Evolutionary conservation across 2,113 vertebrate species (phyloP).

Genomic region (Urocolius indicus): DNA sequence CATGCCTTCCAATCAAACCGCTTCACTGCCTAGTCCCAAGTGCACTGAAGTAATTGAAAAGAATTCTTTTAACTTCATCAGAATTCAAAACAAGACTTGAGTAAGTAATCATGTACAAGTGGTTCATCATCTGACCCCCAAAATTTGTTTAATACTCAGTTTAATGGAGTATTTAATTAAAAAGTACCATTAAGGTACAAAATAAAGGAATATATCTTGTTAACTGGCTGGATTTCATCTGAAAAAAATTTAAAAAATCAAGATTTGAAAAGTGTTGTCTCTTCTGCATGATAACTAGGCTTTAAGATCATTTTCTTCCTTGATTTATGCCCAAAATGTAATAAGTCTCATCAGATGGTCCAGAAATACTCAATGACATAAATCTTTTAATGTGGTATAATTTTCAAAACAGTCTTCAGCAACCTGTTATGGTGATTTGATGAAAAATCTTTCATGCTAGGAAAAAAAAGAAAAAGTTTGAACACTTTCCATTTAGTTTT

Average conservation of each 20-base stretch:
- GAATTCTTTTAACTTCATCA: neutral
- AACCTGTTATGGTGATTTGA: neutral
- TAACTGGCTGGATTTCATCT: neutral
- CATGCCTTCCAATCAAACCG: neutral
- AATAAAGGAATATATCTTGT: neutral
- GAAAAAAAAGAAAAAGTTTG: neutral
- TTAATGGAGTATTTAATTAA: constrained; percentile 7
- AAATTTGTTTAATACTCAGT: neutral
- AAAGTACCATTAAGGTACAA: neutral
- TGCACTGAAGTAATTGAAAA: neutral
- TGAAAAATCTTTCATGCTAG: neutral
- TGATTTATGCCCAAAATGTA: neutral
- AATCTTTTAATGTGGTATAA: neutral
- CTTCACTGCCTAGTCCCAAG: neutral
- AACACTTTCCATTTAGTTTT: neutral
- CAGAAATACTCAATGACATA: constrained; percentile 17
- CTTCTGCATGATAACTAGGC: neutral
- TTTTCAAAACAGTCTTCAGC: neutral
- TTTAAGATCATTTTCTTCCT: neutral
- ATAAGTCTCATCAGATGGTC: neutral
- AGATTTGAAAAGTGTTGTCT: neutral
- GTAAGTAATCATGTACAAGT: constrained; percentile 2
- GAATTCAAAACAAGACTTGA: constrained; percentile 1
- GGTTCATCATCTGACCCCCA: neutral
- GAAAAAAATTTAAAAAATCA: neutral